phyloP scores from a whole-genome alignment of 1,140 invertebrate species.

The Drosophila orena region DNA sequence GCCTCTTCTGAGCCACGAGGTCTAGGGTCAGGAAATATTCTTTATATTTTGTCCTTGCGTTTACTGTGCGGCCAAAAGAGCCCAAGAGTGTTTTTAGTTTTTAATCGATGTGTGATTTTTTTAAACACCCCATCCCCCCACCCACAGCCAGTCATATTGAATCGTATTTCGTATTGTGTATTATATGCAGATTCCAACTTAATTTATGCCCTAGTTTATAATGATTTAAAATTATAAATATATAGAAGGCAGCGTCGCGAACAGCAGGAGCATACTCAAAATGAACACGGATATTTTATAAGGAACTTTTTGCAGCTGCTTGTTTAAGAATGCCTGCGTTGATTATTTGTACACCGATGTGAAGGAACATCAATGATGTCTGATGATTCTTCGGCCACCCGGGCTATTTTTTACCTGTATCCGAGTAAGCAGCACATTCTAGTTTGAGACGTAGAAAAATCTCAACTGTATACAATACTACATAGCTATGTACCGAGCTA shows the following conservation, averaged over 20 bases:
- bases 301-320: conserved; percentile 38
- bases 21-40: conserved; percentile 82
- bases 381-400: conserved; percentile 39
- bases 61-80: conserved; percentile 16
- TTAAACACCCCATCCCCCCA: conserved; percentile 7
- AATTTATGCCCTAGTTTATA: conserved; percentile 64
- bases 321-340: conserved; percentile 36
- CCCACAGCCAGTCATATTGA: conserved; percentile 16
- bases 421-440: conserved; percentile 19
- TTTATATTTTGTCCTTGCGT: conserved; percentile 45
- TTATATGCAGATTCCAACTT: conserved; percentile 57
- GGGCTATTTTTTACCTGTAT: conserved; percentile 38
- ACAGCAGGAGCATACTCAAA: conserved; percentile 57
- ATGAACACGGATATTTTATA: conserved; percentile 59
- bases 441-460: conserved; percentile 19
- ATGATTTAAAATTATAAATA: conserved; percentile 51
- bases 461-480: conserved; percentile 37
- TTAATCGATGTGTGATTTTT: conserved; percentile 49
- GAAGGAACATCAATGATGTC: conserved; percentile 15
- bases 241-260: conserved; percentile 21
- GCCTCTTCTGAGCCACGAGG: conserved; percentile 87
- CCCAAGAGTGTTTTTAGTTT: conserved; percentile 48
- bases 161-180: conserved; percentile 54
- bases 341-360: conserved; percentile 44
- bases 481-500: conserved; percentile 24